Conservation (phyloP, 2,888 invertebrate genomes). For the Poecilus cupreus region DNA sequence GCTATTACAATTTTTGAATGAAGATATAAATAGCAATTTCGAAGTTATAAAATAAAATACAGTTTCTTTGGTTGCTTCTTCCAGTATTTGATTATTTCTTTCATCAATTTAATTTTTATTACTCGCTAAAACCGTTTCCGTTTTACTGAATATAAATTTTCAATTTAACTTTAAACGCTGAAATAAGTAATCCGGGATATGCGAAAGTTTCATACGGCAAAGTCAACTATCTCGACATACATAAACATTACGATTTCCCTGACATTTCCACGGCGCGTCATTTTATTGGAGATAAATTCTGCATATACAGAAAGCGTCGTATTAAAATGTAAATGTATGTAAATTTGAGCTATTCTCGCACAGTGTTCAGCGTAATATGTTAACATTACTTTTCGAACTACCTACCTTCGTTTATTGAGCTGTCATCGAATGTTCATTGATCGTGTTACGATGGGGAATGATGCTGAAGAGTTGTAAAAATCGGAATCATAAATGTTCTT, state of each 20-base stretch:
- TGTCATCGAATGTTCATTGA: slow-evolving; percentile 4
- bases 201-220: slow-evolving; percentile 2
- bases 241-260: slow-evolving; percentile 51
- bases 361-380: slow-evolving; percentile 30
- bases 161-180: slow-evolving; percentile 32
- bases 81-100: background rate
- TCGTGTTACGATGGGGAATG: background rate
- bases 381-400: slow-evolving; percentile 37
- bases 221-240: background rate
- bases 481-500: background rate
- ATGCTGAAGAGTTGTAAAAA: background rate
- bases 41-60: too few relatives aligned
- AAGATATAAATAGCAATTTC: too few relatives aligned
- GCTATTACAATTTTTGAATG: too few relatives aligned
- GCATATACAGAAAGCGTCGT: slow-evolving; percentile 19
- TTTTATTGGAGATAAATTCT: slow-evolving; percentile 51
- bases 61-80: too few relatives aligned
- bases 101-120: background rate
- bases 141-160: background rate
- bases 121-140: background rate
- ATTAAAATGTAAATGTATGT: slow-evolving; percentile 54
- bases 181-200: background rate
- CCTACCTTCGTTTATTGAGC: background rate
- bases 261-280: slow-evolving; percentile 32
- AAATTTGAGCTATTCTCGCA: slow-evolving; percentile 37